Evolutionary conservation across 1,140 invertebrate species (phyloP), one percentile per base, ranked within the genome.

Genomic region (Megalopta genalis): DNA sequence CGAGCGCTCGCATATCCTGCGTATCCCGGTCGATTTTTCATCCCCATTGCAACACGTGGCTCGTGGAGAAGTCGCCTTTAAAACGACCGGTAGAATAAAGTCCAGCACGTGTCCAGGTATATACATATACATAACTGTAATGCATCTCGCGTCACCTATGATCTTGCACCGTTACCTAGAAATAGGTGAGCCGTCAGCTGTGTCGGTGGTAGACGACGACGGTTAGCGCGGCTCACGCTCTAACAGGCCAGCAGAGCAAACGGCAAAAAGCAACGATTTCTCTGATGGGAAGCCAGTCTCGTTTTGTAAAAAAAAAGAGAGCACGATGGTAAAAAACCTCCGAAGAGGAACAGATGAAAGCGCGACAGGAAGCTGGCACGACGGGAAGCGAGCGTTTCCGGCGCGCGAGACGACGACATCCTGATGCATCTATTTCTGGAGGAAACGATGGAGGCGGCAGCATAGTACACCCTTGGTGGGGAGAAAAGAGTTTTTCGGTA

Each of bases 71-170:
- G 25, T 10, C 65, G 59, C n/a, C 42, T 69, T 63, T 54, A 39
- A n/a, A 76, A 64, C 65, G 59, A 27, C 59, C 49, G 0, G 6
- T n/a, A 32, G 54, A 66, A 73, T 67, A 60, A 81, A 77, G 66
- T 75, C 68, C 59, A 21, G 37, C 23, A 52, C 39, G 59, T 54
- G 70, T 18, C 39, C 66, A 23, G 49, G 62, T 21, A 57, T 21
- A 57, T 23, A 49, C 39, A 46, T 52, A 52, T 52, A 52, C 49
- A 57, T 87, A 87, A 86, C 86, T 87, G 86, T 86, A 87, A 78
- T 86, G 80, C 84, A 85, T 82, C 82, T 86, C 80, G 75, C 85
- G 77, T 87, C 84, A 87, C 84, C 86, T 86, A 87, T 87, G 86
- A 84, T 87, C 86, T 79, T 70, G 82, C 62, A 87, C 86, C 86